These are phyloP conservation scores for Chymomyza costata DNA, from an alignment of 1,140 invertebrate species.

Conservation along the genomic window DNA sequence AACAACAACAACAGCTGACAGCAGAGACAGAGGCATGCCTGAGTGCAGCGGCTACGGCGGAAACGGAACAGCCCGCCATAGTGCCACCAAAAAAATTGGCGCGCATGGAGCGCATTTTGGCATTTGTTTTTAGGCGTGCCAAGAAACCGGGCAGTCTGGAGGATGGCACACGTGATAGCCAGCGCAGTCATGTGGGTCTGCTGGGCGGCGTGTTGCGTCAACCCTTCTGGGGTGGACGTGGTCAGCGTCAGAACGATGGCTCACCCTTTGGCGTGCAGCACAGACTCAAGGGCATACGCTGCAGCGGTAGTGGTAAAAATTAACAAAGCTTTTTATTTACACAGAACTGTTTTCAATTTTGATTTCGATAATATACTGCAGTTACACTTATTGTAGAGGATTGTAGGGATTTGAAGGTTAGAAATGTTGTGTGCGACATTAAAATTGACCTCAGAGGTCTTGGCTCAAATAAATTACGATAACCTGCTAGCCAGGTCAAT, in stretches of 20 bases:
- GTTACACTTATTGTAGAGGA: conserved; percentile 1
- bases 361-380: conserved; percentile 1
- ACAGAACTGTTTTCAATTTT: conserved; percentile 4
- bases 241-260: conserved; percentile 10
- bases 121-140: conserved; percentile 43
- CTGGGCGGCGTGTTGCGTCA: conserved; percentile 34
- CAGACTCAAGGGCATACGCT: conserved; percentile 67
- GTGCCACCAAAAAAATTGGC: conserved; percentile 10
- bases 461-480: too few species aligned
- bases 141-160: conserved; percentile 8
- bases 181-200: conserved; percentile 62
- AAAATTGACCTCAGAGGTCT: too few species aligned
- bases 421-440: too few species aligned
- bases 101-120: conserved; percentile 36
- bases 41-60: not conserved
- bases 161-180: conserved; percentile 54
- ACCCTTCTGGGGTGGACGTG: conserved; percentile 44
- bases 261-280: conserved; percentile 50
- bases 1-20: not conserved
- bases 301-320: conserved; percentile 70
- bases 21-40: not conserved
- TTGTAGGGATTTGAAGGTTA: too few species aligned
- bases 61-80: not conserved
- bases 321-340: conserved; percentile 11
- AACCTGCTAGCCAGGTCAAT: too few species aligned